Evolutionary conservation across 2,113 vertebrate genomes (phyloP).

Genomic region (Hymenochirus boettgeri): DNA sequence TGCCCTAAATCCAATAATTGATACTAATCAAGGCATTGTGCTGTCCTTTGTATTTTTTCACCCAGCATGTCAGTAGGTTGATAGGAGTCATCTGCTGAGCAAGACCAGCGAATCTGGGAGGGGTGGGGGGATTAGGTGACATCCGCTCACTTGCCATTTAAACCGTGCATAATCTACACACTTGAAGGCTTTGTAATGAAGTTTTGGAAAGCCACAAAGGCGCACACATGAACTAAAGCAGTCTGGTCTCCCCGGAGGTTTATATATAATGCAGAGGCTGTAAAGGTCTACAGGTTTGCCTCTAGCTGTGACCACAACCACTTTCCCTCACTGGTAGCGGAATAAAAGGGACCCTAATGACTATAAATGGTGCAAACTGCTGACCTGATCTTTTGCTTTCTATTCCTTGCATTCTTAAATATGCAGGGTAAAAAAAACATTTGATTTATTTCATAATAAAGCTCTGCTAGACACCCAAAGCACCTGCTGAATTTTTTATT

Average conservation of each 20-base stretch:
- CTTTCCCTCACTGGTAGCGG: slow-evolving; percentile 10
- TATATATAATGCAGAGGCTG: slow-evolving; percentile 41
- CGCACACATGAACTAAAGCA: not conserved
- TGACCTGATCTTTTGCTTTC: slow-evolving; percentile 22
- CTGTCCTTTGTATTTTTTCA: not conserved
- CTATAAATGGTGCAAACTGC: not conserved
- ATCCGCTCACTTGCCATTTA: slow-evolving; percentile 9
- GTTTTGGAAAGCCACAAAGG: not conserved
- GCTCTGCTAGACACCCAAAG: slow-evolving; percentile 14
- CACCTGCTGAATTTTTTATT: slow-evolving; percentile 50
- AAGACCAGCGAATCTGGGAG: not conserved
- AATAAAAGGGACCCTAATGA: slow-evolving; percentile 16
- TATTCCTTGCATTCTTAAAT: slow-evolving; percentile 17
- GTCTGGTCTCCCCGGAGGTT: slow-evolving; percentile 36
- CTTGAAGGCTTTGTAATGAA: slow-evolving; percentile 7
- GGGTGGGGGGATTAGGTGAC: not conserved
- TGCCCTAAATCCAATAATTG: slow-evolving; percentile 11
- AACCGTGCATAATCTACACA: not conserved
- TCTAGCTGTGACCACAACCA: slow-evolving; percentile 15
- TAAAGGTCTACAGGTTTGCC: slow-evolving; percentile 21
- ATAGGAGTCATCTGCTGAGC: not conserved
- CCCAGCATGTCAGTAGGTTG: not conserved
- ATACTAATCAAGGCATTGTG: not conserved
- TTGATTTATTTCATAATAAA: slow-evolving; percentile 33
- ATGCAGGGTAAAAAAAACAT: slow-evolving; percentile 12